These are phyloP conservation scores for Halyomorpha halys DNA, from an alignment of 1,140 invertebrate species.

Conservation along the genomic window DNA sequence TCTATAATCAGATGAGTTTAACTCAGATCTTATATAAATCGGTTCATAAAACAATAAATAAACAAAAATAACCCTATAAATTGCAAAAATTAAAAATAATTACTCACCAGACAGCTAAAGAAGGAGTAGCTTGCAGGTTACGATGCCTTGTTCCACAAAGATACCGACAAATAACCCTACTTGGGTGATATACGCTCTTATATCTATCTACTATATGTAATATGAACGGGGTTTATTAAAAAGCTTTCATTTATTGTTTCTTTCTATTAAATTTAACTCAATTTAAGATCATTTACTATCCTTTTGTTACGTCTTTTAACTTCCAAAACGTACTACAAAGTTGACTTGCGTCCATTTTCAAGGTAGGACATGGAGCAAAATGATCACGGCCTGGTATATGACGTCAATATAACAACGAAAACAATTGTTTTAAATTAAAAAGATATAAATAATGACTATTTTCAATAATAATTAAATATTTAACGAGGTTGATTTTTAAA, in stretches of 20 bases:
- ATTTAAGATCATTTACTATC: not conserved
- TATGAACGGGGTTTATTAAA: not conserved
- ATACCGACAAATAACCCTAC: constrained; percentile 6
- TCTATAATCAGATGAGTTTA: constrained; percentile 11
- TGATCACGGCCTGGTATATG: constrained; percentile 4
- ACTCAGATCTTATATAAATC: not conserved
- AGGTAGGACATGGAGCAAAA: constrained; percentile 7
- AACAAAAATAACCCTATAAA: not conserved
- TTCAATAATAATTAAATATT: no score
- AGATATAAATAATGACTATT: no score
- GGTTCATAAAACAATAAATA: not conserved
- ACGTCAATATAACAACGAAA: not conserved
- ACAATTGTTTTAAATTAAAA: no score
- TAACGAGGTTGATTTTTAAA: no score
- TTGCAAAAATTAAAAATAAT: not conserved
- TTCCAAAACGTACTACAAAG: no score
- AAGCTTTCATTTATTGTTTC: no score
- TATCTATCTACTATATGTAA: not conserved
- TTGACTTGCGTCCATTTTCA: constrained; percentile 16
- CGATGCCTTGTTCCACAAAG: not conserved
- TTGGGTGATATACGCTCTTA: not conserved
- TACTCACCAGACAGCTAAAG: not conserved
- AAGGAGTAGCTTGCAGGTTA: constrained; percentile 6
- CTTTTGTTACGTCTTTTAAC: not conserved
- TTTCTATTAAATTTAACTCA: not conserved